Conservation (phyloP, 2,113 vertebrate genomes). For the Channa maculata region DNA sequence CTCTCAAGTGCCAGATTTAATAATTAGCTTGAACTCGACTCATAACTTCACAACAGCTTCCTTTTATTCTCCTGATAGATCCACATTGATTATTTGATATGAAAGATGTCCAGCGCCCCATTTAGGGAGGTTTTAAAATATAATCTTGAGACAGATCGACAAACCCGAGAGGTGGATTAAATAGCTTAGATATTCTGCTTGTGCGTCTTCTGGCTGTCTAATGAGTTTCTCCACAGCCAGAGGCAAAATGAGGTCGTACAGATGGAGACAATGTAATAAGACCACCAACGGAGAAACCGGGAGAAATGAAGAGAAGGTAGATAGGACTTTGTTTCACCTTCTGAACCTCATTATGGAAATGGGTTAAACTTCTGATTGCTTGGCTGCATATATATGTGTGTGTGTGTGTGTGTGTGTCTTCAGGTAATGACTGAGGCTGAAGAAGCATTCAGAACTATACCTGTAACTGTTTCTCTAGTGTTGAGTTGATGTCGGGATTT, state of each 20-base stretch:
- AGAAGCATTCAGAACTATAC: neutral
- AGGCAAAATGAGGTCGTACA: slow-evolving; percentile 38
- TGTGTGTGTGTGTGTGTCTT: slow-evolving; percentile 25
- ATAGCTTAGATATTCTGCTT: neutral
- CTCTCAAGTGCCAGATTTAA: slow-evolving; percentile 1
- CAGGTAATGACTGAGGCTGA: neutral
- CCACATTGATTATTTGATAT: slow-evolving; percentile 45
- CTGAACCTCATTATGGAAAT: slow-evolving; percentile 73
- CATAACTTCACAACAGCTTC: slow-evolving; percentile 14
- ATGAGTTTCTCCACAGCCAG: slow-evolving; percentile 51
- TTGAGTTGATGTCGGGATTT: neutral
- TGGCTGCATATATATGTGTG: slow-evolving; percentile 35
- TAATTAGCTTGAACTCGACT: slow-evolving; percentile 18
- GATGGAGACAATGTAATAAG: slow-evolving; percentile 68
- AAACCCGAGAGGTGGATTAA: slow-evolving; percentile 34
- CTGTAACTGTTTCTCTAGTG: slow-evolving; percentile 3
- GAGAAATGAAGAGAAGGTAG: slow-evolving; percentile 43
- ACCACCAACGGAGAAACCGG: slow-evolving; percentile 45
- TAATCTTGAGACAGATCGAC: slow-evolving; percentile 24
- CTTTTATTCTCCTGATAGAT: slow-evolving; percentile 13
- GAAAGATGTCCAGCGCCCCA: slow-evolving; percentile 1
- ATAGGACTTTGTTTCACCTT: slow-evolving; percentile 50
- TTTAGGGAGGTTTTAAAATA: neutral
- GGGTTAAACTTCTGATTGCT: slow-evolving; percentile 48
- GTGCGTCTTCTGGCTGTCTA: slow-evolving; percentile 33